Conservation (phyloP, 1,140 invertebrate genomes). For the Gonatopus flavifemur region DNA sequence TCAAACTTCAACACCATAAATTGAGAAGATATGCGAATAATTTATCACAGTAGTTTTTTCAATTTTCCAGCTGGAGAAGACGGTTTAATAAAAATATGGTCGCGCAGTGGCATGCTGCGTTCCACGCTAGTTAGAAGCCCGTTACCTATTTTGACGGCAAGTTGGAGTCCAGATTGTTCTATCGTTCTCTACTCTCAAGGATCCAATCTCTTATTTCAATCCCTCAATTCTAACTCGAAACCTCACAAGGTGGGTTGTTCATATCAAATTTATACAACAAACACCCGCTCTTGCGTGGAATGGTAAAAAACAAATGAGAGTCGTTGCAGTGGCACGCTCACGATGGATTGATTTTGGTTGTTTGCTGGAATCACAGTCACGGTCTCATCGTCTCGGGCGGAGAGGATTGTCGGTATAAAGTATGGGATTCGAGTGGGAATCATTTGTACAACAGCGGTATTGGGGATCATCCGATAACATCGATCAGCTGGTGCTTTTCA, state of each 20-base stretch:
- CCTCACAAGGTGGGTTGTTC: conserved; percentile 67
- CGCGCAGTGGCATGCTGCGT: conserved; percentile 89
- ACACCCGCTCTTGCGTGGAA: no score
- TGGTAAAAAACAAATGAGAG: no score
- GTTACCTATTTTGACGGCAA: conserved; percentile 77
- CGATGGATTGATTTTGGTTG: conserved; percentile 84
- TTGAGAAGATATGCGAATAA: no score
- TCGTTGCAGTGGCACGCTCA: conserved; percentile 90
- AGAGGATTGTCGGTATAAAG: conserved; percentile 94
- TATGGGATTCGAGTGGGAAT: conserved; percentile 91
- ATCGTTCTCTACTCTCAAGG: conserved; percentile 84
- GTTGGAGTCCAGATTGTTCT: conserved; percentile 86
- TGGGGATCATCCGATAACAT: conserved; percentile 89
- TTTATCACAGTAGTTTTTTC: conserved; percentile 1
- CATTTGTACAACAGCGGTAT: conserved; percentile 79
- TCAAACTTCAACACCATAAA: no score
- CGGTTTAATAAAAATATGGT: conserved; percentile 96
- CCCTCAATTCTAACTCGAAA: conserved; percentile 86
- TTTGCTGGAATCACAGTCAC: conserved; percentile 87
- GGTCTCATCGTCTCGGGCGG: conserved; percentile 89
- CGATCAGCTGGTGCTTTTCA: conserved; percentile 86
- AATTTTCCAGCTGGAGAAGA: conserved; percentile 85
- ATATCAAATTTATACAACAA: conserved; percentile 1
- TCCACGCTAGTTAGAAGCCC: conserved; percentile 84
- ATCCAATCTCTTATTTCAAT: conserved; percentile 83